These are phyloP conservation scores for Mystacides longicornis DNA, from an alignment of 2,888 invertebrate genomes.

Conservation along the genomic window DNA sequence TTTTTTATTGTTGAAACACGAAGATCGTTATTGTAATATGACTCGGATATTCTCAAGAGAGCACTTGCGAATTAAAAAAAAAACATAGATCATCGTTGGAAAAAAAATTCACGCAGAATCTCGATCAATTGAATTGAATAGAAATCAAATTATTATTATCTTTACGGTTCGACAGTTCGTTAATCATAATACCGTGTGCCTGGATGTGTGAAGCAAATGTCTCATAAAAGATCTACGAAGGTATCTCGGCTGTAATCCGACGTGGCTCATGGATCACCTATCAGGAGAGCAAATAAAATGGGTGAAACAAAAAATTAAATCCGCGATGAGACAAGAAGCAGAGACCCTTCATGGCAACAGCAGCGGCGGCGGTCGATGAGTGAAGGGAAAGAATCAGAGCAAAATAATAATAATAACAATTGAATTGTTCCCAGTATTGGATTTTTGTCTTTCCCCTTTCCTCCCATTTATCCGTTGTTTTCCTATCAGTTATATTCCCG, in stretches of 20 bases:
- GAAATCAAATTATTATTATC: neutral
- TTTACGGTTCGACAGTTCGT: neutral
- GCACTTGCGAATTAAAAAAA: no score
- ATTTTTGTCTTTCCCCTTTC: conserved; percentile 21
- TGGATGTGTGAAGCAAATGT: neutral
- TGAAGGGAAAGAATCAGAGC: conserved; percentile 25
- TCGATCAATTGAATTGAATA: neutral
- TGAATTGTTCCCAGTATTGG: conserved; percentile 25
- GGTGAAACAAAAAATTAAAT: neutral
- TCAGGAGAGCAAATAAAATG: neutral
- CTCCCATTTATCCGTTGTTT: conserved; percentile 23
- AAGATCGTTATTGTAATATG: no score
- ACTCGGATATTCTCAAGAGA: no score
- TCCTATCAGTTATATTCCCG: conserved; percentile 22
- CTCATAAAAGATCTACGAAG: neutral
- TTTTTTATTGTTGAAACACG: no score
- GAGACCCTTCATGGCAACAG: neutral
- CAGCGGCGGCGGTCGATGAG: neutral
- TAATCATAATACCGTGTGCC: neutral
- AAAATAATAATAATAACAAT: conserved; percentile 20
- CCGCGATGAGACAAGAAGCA: neutral
- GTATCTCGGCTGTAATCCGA: neutral
- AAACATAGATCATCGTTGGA: no score
- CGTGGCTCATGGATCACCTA: neutral
- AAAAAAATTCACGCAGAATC: neutral